A percentile compares a stretch with the other conserved stretches of the same genome.
Conservation (phyloP, 2,797 vertebrate species). For the Nannoperca obscura region DNA sequence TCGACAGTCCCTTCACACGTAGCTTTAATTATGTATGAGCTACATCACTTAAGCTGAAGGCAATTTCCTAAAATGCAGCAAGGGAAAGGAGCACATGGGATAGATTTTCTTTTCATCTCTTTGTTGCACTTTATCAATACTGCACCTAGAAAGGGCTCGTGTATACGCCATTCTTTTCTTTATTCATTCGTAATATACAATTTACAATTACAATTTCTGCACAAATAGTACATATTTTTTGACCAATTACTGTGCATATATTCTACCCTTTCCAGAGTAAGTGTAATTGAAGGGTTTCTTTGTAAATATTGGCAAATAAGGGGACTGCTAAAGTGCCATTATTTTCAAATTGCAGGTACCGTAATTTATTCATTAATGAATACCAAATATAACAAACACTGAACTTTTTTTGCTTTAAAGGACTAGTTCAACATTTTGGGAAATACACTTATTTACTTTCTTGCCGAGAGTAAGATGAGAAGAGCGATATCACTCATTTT, state of each 20-base stretch:
- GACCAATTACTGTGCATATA: no score
- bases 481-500: not conserved
- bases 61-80: constrained; percentile 17
- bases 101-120: constrained; percentile 8
- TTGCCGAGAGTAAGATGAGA: not conserved
- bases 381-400: not conserved
- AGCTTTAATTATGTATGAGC: constrained; percentile 11
- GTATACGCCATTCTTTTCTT: not conserved
- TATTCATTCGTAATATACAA: not conserved
- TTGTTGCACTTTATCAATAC: not conserved
- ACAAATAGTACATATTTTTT: not conserved
- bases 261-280: no score
- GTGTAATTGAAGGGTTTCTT: no score
- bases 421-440: not conserved
- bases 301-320: no score
- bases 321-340: no score
- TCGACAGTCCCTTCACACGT: not conserved
- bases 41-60: constrained; percentile 3
- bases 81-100: no score
- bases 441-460: not conserved
- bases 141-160: not conserved
- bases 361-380: no score
- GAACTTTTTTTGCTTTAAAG: not conserved
- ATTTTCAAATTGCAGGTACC: not conserved
- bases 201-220: not conserved